Base-by-base conservation (phyloP, 2,888 invertebrate species). In the Exocentrus adspersus region DNA sequence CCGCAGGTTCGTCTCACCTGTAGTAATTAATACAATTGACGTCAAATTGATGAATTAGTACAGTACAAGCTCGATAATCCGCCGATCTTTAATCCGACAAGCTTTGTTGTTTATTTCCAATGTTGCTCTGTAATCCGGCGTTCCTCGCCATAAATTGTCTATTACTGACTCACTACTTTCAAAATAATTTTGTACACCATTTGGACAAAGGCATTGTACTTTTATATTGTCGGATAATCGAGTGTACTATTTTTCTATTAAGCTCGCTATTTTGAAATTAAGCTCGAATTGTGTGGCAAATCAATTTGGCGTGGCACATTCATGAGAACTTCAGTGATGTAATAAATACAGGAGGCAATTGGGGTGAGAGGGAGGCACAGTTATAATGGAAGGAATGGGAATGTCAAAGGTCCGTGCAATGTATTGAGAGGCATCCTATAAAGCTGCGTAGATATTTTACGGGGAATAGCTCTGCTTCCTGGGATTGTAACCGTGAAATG, bases 1-100 rank as follows among this genome's bases (percentile, higher is more conserved):
- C 98, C 98, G 84, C 98, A 99, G 69, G 91, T 90, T 76, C 90
- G 88, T 21, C 75, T 75, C 12, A 73, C 76, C n/a, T n/a, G n/a
- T n/a, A n/a, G n/a, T n/a, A n/a, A n/a, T n/a, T n/a, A n/a, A n/a
- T n/a, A n/a, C n/a, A n/a, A n/a, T n/a, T n/a, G n/a, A n/a, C n/a
- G n/a, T n/a, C n/a, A n/a, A n/a, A n/a, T n/a, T n/a, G n/a, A n/a
- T n/a, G n/a, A n/a, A n/a, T n/a, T n/a, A n/a, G n/a, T n/a, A n/a
- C n/a, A n/a, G n/a, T n/a, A n/a, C n/a, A n/a, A n/a, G n/a, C n/a
- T n/a, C n/a, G n/a, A n/a, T n/a, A n/a, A n/a, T n/a, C n/a, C n/a
- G n/a, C n/a, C n/a, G n/a, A n/a, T n/a, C n/a, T n/a, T n/a, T n/a
- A n/a, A n/a, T n/a, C n/a, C n/a, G n/a, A n/a, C n/a, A n/a, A n/a